These are phyloP conservation scores for Aphelinus atriplicis DNA, from an alignment of 1,140 invertebrate species.

Conservation along the genomic window DNA sequence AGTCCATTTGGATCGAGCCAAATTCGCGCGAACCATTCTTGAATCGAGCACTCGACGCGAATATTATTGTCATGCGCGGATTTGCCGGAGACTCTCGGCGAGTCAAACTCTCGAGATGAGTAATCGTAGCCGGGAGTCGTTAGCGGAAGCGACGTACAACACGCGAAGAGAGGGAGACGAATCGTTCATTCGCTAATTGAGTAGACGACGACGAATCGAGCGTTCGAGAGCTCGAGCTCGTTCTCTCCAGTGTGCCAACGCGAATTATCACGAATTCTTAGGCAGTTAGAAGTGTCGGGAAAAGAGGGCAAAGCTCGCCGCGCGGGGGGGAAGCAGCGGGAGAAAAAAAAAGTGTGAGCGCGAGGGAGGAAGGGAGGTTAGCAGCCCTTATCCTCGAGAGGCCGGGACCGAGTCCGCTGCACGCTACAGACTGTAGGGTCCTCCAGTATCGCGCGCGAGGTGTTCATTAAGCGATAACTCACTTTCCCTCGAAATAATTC, in stretches of 20 bases:
- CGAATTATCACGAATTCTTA: constrained; percentile 58
- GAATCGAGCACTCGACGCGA: no score
- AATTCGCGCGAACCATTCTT: no score
- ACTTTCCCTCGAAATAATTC: constrained; percentile 55
- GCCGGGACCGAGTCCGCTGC: constrained; percentile 48
- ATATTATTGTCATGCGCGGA: no score
- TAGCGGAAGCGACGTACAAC: neutral
- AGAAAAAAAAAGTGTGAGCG: constrained; percentile 33
- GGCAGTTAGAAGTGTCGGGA: constrained; percentile 35
- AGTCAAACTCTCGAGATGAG: no score
- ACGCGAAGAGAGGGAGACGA: constrained; percentile 28
- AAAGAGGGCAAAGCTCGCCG: neutral
- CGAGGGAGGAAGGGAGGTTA: constrained; percentile 46
- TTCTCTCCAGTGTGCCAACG: constrained; percentile 30
- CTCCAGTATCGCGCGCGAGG: constrained; percentile 51
- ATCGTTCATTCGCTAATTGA: constrained; percentile 63
- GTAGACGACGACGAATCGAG: constrained; percentile 57
- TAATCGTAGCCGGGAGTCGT: no score
- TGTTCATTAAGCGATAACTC: constrained; percentile 63
- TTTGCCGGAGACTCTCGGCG: no score
- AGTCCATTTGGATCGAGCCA: no score
- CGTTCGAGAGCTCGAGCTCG: constrained; percentile 50
- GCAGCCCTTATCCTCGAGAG: constrained; percentile 56
- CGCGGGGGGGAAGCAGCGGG: constrained; percentile 9
- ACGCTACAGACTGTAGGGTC: constrained; percentile 56